Evolutionary conservation across 37 sponge, comb jelly and placozoan species (phyloP), one percentile per base, ranked within the genome.

Genomic region (Lycopodina hypogea): DNA sequence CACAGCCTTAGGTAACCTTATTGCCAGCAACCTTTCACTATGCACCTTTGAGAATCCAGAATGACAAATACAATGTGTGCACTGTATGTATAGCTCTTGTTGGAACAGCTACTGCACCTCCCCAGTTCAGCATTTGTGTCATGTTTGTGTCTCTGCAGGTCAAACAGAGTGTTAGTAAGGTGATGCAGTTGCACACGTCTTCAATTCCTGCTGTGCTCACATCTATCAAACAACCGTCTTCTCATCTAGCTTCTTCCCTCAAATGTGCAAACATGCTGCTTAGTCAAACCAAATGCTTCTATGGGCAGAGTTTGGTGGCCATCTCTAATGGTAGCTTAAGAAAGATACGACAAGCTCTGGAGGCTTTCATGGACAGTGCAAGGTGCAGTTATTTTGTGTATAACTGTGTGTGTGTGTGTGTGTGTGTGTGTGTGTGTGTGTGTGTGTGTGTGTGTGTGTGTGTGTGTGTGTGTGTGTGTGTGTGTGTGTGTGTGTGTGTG

Each of bases 301-400:
- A 65, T 22, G 90, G 86, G 0, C 86, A 78, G 55, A 28, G 78
- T 34, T 72, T 84, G 40, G 66, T 34, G 24, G 68, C 82, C 21
- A 65, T 37, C 22, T 63, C 78, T 15, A 68, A 36, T 67, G 75
- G 33, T 17, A 80, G 65, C 36, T 24, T 57, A 23, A 67, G 57
- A 3, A 22, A 50, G 30, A 35, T 81, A 9, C 71, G 81, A 66
- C 59, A 60, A 48, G 86, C 90, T 33, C 55, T 79, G 51, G 80
- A 77, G 3, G 65, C 73, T 29, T 85, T 85, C 74, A 38, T 72
- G 9, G 52, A 55, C 36, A 73, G 74, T 90, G 90, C 82, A 3
- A 80, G 80, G 90, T 90, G 61, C 1, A 29, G 26, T 67, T 23
- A 21, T 26, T 17, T 22, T 24, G 2, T 60, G 73, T 9, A 45